A percentile compares a stretch with the other conserved stretches of the same genome.
Evolutionary conservation across 2,888 invertebrate species (phyloP).

Genomic region (Ornithoptera alexandrae): DNA sequence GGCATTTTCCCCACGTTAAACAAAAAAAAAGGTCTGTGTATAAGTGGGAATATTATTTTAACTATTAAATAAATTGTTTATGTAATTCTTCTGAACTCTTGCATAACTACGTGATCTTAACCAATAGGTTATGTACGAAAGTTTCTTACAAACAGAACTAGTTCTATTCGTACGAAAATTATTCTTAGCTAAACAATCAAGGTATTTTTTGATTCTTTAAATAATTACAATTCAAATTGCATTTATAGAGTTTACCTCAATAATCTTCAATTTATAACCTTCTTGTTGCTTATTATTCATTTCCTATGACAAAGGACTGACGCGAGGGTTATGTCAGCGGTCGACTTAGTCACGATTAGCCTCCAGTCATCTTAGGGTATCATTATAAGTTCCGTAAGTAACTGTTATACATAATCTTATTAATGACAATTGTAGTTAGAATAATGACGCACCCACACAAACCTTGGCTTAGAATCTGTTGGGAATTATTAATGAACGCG

Average conservation of each 20-base stretch:
- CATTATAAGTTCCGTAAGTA: constrained; percentile 27
- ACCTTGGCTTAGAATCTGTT: constrained; percentile 10
- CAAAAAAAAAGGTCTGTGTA: too few relatives aligned
- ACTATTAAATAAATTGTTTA: too few relatives aligned
- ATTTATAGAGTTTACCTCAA: too few relatives aligned
- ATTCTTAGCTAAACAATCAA: too few relatives aligned
- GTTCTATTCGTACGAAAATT: too few relatives aligned
- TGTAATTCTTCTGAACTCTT: too few relatives aligned
- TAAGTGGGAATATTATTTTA: too few relatives aligned
- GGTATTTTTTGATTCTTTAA: neutral
- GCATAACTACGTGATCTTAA: too few relatives aligned
- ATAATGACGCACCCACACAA: constrained; percentile 17
- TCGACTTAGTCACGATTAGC: constrained; percentile 27
- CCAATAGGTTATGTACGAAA: too few relatives aligned
- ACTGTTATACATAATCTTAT: constrained; percentile 21
- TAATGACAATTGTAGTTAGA: constrained; percentile 17
- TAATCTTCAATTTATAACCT: constrained; percentile 15
- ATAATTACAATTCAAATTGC: constrained; percentile 3
- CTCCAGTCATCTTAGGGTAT: constrained; percentile 23
- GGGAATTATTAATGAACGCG: neutral
- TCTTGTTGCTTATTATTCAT: constrained; percentile 25
- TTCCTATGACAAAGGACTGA: constrained; percentile 29
- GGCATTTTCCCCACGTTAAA: too few relatives aligned
- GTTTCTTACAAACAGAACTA: too few relatives aligned
- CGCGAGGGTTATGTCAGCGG: constrained; percentile 30